These are phyloP conservation scores for Drosophila leonis DNA, from an alignment of 2,888 invertebrate species.

Conservation along the genomic window DNA sequence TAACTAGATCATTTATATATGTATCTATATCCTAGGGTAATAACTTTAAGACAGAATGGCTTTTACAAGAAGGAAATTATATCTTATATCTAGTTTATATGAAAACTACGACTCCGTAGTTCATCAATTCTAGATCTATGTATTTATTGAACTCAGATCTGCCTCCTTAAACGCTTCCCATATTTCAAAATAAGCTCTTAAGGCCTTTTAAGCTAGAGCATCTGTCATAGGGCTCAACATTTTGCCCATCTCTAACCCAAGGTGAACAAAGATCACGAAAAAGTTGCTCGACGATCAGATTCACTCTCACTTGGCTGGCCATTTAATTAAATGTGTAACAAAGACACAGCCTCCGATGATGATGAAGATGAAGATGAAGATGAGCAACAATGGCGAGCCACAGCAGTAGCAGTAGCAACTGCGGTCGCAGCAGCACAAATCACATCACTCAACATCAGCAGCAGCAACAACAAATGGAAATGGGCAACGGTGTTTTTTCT, in stretches of 20 bases:
- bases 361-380: conserved; percentile 51
- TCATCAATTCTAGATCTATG: background rate
- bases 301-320: conserved; percentile 51
- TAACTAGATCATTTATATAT: background rate
- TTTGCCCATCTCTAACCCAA: conserved; percentile 28
- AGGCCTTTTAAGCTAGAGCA: background rate
- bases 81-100: background rate
- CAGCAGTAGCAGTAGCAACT: conserved; percentile 15
- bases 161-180: background rate
- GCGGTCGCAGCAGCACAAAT: conserved; percentile 25
- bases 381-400: conserved; percentile 47
- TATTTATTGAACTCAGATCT: background rate
- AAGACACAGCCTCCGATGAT: conserved; percentile 39
- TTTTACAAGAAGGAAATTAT: background rate
- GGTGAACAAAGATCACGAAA: conserved; percentile 45
- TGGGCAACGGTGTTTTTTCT: conserved; percentile 38
- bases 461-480: conserved; percentile 57
- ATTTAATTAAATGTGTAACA: conserved; percentile 64
- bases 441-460: conserved; percentile 45
- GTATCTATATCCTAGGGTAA: background rate
- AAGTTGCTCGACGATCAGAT: conserved; percentile 42
- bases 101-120: background rate
- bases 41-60: background rate
- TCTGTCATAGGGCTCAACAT: conserved; percentile 7
- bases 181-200: background rate